Evolutionary conservation across 2,113 vertebrate species (phyloP), one percentile per base, ranked within the genome.

Genomic region (Rhinichthys klamathensis): DNA sequence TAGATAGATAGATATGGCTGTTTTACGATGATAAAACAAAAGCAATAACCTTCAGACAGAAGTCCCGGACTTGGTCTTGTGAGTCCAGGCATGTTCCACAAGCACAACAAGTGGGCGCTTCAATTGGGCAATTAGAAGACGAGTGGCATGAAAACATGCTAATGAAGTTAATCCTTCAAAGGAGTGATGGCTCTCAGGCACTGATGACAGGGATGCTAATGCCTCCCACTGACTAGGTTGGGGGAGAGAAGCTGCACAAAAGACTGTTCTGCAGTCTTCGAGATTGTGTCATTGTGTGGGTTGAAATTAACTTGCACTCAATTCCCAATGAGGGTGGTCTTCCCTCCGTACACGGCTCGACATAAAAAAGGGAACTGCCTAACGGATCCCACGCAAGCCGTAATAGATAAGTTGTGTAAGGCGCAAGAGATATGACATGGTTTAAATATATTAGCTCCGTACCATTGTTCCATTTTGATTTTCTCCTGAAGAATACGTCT

Each of bases 281-380:
- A 86, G 82, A 89, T 89, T 88, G 87, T 88, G 89, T 89, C 90
- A 92, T 93, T 94, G 92, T 94, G 93, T 91, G 91, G 91, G 92
- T 89, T 93, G 90, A 93, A 93, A 93, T 93, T 81, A 94, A 90
- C 93, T 93, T 83, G 90, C 88, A 89, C 90, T 90, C 91, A 87
- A 70, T 90, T 92, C 89, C 91, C 93, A 90, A 46, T 88, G 92
- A 93, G 93, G 93, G 93, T 94, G 93, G 92, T 93, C 93, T 91
- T 92, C 90, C 92, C 89, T 90, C 91, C 89, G 91, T 90, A 81
- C 89, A 89, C 86, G 51, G 90, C 89, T 90, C 92, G 87, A 92
- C 91, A 91, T 90, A 92, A 93, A 91, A 93, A 89, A 91, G 89
- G 92, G 91, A 89, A 90, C 92, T 91, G 88, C 92, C 86, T 83